phyloP scores from a whole-genome alignment of 2,113 vertebrate species.

The Salvelinus alpinus region DNA sequence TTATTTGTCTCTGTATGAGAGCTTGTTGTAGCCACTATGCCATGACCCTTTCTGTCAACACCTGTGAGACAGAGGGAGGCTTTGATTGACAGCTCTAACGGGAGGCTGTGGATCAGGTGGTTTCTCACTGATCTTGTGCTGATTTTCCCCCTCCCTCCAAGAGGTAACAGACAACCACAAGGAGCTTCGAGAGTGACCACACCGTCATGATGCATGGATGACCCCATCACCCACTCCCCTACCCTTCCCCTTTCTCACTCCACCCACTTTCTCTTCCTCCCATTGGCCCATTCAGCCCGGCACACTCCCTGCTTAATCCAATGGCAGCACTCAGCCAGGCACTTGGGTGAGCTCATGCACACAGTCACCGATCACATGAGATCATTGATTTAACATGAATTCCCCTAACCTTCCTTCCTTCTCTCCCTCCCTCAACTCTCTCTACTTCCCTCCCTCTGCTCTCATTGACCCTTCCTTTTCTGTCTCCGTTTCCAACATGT shows the following conservation, averaged over 20 bases:
- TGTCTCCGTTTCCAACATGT: conserved; percentile 18
- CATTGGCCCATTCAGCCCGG: conserved; percentile 35
- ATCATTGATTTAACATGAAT: conserved; percentile 17
- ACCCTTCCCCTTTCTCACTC: conserved; percentile 17
- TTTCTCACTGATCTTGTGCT: neutral
- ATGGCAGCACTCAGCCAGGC: conserved; percentile 26
- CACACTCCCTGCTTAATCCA: conserved; percentile 48
- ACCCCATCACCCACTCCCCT: neutral
- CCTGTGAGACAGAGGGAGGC: neutral
- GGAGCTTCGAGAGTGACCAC: neutral
- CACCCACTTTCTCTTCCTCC: conserved; percentile 16
- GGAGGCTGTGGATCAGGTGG: neutral
- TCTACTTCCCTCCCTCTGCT: neutral
- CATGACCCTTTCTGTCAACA: conserved; percentile 1
- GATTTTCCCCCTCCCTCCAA: too few species aligned
- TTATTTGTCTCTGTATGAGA: neutral
- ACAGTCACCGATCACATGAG: conserved; percentile 55
- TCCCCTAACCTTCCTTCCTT: neutral
- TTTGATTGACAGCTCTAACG: conserved; percentile 6
- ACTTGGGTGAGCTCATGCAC: neutral
- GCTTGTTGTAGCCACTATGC: neutral
- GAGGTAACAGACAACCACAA: neutral
- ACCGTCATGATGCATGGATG: neutral
- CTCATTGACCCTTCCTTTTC: neutral
- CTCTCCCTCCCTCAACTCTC: neutral